Evolutionary conservation across 2,888 invertebrate species (phyloP), one percentile per base, ranked within the genome.

Genomic region (Mimumesa dahlbomi): DNA sequence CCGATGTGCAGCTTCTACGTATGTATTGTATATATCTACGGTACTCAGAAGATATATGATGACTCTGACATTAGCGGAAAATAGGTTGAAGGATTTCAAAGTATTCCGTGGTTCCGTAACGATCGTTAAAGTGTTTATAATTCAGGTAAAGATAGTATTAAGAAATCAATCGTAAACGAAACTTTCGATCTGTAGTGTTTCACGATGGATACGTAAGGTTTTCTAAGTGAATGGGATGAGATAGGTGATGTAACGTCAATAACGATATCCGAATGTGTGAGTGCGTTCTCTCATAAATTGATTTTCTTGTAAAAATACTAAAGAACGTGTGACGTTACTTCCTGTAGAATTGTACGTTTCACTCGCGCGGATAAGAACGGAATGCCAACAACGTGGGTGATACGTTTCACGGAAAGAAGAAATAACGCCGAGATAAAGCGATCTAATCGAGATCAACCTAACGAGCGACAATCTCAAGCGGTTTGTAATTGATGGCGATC

Each of bases 401-500:
- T n/a, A n/a, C 36, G 38, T 1, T 16, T 6, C 43, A 14, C 6
- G n/a, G 6, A 13, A 7, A 1, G 31, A 7, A 1, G 22, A 45
- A 18, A 34, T 42, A 34, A 3, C 13, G 7, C 21, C 31, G 46
- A 69, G 75, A 76, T 77, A 68, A 74, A 75, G 69, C 70, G 81
- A 82, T 83, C 83, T 78, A 81, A 85, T 83, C 80, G 81, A 75
- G 76, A 82, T 75, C 73, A 25, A 57, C 74, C 79, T 84, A 84
- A 85, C 83, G 84, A 84, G 78, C 70, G 62, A 63, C 73, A 74
- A 83, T 83, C 74, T 71, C 53, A 34, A 16, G 19, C 43, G 21
- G 74, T 57, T 67, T 66, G 77, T 79, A 84, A 86, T 84, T 83
- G 84, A 86, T 79, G 77, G 69, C 75, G 78, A 78, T 83, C 85